Evolutionary conservation across 1,140 invertebrate genomes (phyloP).

Genomic region (Onthophagus taurus): DNA sequence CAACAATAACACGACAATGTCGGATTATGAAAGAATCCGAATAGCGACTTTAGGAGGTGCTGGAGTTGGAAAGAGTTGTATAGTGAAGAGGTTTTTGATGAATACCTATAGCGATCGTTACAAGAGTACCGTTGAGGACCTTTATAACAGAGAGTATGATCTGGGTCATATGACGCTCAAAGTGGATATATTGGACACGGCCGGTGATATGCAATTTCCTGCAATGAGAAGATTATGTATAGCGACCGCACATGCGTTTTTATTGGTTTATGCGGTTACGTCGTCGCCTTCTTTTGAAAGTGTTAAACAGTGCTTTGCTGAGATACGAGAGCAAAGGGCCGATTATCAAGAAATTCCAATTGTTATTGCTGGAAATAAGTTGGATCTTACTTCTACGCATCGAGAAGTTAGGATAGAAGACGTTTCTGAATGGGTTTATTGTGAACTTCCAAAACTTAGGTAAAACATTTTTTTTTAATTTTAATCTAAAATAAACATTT

Average conservation of each 20-base stretch:
- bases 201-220: slow-evolving; percentile 78
- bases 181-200: slow-evolving; percentile 84
- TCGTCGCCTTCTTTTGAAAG: slow-evolving; percentile 63
- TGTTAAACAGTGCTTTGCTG: slow-evolving; percentile 72
- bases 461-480: too few species aligned
- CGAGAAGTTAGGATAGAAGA: slow-evolving; percentile 64
- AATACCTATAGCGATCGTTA: slow-evolving; percentile 78
- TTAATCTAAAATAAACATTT: too few species aligned
- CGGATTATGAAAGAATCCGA: slow-evolving; percentile 71
- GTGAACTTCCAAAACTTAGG: slow-evolving; percentile 62
- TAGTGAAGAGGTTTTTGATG: slow-evolving; percentile 78
- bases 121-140: slow-evolving; percentile 79
- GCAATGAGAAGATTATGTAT: slow-evolving; percentile 80
- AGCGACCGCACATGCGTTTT: slow-evolving; percentile 81
- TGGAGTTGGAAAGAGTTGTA: slow-evolving; percentile 72
- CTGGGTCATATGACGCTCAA: slow-evolving; percentile 63
- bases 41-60: slow-evolving; percentile 76
- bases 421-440: slow-evolving; percentile 70
- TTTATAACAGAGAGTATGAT: slow-evolving; percentile 79
- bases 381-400: slow-evolving; percentile 56
- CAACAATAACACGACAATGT: slow-evolving; percentile 31
- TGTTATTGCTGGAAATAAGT: slow-evolving; percentile 77
- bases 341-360: slow-evolving; percentile 78
- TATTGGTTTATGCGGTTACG: slow-evolving; percentile 81
- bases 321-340: slow-evolving; percentile 67